A percentile compares a stretch with the other conserved stretches of the same genome.
phyloP scores from a whole-genome alignment of 2,113 vertebrate genomes.

The Poeciliopsis turrubarensis region DNA sequence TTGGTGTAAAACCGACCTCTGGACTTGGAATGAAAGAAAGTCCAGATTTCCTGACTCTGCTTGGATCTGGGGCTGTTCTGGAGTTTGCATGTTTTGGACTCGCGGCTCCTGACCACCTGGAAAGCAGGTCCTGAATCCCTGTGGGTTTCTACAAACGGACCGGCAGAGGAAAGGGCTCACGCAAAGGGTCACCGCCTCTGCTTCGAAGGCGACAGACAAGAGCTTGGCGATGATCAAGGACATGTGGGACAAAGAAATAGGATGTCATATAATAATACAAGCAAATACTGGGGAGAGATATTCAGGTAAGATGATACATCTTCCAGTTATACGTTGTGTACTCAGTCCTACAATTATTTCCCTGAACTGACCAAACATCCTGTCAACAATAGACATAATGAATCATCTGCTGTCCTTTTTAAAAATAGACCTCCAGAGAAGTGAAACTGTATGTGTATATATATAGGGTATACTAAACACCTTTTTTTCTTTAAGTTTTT shows the following conservation, averaged over 20 bases:
- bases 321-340: neutral
- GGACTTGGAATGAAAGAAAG: neutral
- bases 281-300: conserved; percentile 31
- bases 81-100: conserved; percentile 37
- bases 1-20: neutral
- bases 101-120: neutral
- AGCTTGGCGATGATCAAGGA: conserved; percentile 24
- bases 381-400: neutral
- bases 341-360: neutral
- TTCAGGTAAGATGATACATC: neutral
- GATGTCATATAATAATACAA: conserved; percentile 35
- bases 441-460: no score
- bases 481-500: neutral
- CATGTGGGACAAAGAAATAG: conserved; percentile 20
- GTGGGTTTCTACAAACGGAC: conserved; percentile 11
- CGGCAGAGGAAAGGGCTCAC: conserved; percentile 8
- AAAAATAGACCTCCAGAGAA: neutral
- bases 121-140: conserved; percentile 20
- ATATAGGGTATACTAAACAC: no score
- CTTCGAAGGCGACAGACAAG: conserved; percentile 16
- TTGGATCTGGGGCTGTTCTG: conserved; percentile 21
- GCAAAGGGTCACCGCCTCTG: neutral
- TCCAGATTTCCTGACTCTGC: conserved; percentile 6
- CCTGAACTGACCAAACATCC: neutral
- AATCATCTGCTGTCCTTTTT: neutral